Evolutionary conservation across 1,140 invertebrate genomes (phyloP), one percentile per base, ranked within the genome.

Genomic region (Neuroterus valhalla): DNA sequence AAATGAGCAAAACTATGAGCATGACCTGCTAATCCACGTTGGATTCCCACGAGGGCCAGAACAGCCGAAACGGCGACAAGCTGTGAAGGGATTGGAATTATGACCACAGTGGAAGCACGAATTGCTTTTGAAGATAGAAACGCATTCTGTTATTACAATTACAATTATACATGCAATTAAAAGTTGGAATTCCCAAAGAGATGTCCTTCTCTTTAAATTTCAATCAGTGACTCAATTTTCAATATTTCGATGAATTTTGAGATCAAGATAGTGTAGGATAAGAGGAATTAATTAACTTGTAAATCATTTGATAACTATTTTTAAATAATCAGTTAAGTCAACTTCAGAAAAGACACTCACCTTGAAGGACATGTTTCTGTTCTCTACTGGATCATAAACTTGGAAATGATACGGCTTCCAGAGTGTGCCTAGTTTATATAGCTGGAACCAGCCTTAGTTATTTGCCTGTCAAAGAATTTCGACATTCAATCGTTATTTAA

Each of bases 1-100:
- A 85, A 89, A 76, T 88, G 85, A 15, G 82, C 81, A 74, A 88
- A 89, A 73, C 87, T 88, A 75, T 88, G 87, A 72, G 88, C 88
- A 69, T 89, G 86, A 4, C 86, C 87, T 38, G 87, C 81, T 68
- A 75, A 84, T 72, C 71, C 76, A 62, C 26, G 68, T 42, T 83
- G 78, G 23, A 88, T 68, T 72, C 77, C 73, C 66, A 78, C 79
- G 69, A 88, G 70, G 17, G 71, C 82, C 26, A 86, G 45, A 68
- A 84, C 67, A 31, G 77, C 81, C 76, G 85, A 73, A 75, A 85
- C 73, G 78, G 76, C 73, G 66, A 77, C 74, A 42, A 88, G 72
- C 88, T 89, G 77, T 70, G 71, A 78, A 85, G 79, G 62, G 71
- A 73, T 70, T 75, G 77, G 71, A 62, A 62, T 62, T 62, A 31